phyloP scores from a whole-genome alignment of 2,113 vertebrate genomes.

The Corapipo altera region DNA sequence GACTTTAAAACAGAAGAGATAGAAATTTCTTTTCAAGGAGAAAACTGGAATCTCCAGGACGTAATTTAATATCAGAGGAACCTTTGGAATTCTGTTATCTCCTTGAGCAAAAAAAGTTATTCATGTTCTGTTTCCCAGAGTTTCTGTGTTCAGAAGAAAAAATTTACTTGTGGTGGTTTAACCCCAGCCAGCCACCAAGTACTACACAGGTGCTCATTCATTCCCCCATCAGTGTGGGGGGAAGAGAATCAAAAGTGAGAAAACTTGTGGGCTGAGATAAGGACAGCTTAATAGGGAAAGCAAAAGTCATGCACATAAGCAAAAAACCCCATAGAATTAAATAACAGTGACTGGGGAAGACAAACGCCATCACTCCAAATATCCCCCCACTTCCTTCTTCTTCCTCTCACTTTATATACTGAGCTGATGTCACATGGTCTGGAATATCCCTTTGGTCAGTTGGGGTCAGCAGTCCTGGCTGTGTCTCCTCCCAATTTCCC shows the following conservation, averaged over 20 bases:
- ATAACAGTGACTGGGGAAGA: background rate
- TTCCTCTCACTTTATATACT: background rate
- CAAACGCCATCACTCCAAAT: background rate
- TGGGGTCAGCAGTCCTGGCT: background rate
- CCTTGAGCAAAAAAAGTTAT: background rate
- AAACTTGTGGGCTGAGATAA: background rate
- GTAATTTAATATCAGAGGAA: background rate
- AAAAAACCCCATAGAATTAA: background rate
- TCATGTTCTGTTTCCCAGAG: background rate
- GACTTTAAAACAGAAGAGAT: background rate
- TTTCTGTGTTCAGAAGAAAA: background rate
- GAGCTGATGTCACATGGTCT: accelerated
- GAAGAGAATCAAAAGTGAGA: background rate
- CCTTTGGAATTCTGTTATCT: background rate
- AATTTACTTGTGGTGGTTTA: background rate
- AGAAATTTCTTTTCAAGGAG: background rate
- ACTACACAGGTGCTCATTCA: background rate
- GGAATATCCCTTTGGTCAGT: background rate
- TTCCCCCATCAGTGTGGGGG: background rate
- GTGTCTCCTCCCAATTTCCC: background rate
- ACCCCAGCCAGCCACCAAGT: background rate
- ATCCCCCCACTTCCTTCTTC: background rate
- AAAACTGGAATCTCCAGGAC: background rate
- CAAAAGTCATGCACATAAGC: background rate
- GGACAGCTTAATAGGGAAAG: background rate